Base-by-base conservation (phyloP, 2,888 invertebrate genomes). In the Diabrotica balteata region DNA sequence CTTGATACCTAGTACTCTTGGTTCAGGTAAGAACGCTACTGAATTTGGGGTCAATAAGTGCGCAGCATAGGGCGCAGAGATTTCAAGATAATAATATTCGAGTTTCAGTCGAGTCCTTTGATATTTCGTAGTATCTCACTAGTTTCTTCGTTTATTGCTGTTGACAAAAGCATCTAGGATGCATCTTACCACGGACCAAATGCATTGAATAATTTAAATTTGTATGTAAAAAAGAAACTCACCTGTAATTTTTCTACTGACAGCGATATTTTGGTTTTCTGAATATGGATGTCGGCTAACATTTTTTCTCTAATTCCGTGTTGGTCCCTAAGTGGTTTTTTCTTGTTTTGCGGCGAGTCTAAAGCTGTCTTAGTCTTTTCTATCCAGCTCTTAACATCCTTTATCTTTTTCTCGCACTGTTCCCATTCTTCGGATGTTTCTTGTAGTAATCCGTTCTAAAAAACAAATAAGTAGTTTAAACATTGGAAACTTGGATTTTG, bases 361-460 rank as follows among this genome's bases (percentile, higher is more conserved):
- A 96, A 83, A 59, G 89, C 87, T 74, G 90, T 89, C 73, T 89
- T 88, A 8, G 95, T 91, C 80, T 95, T 95, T 70, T 96, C 96
- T 76, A 96, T 90, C 96, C 96, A 97, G 73, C 88, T 88, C 69
- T 90, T 91, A 55, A 94, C 93, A 77, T 97, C 96, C 83, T 94
- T 93, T 83, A 97, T 89, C 84, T 97, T 97, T 83, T 90, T 93
- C 84, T 97, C 96, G 85, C 96, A 97, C 84, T 97, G 94, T 82
- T 96, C 96, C 95, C 97, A 97, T 86, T 97, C 96, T 82, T 96
- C 96, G 58, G 93, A 92, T 62, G 95, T 91, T 85, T 97, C 97
- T 88, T 94, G 94, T 69, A 97, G 87, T 76, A 95, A 85, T 55
- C 94, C 92, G 81, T 93, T 93, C 95, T 95, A 84, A 71, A 88